Base-by-base conservation (phyloP, 1,140 invertebrate species). In the Neodiprion pinetum region DNA sequence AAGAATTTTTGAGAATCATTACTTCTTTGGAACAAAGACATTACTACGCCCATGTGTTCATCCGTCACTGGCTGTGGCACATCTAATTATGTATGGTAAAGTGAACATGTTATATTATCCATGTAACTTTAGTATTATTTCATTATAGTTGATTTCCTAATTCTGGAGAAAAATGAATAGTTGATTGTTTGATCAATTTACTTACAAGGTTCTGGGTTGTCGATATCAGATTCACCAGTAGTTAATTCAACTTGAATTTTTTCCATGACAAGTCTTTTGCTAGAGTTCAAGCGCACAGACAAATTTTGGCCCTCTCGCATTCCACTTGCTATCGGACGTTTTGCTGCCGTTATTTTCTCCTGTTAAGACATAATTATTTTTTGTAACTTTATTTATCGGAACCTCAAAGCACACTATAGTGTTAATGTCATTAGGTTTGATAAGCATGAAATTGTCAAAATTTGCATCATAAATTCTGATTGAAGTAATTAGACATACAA, bases 1-100 rank as follows among this genome's bases (percentile, higher is more conserved):
- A 89, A 77, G 80, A 89, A 89, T 77, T 88, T 87, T 75, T 86
- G 88, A 77, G 83, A 88, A 69, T 88, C 79, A 72, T 88, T 81
- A 70, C 81, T 85, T 72, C 82, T 82, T 83, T 89, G 85, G 73
- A 89, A 89, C 50, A 89, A 81, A 17, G 88, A 89, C 80, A 86
- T 88, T 8, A 88, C 84, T 23, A 89, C 81, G 23, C 83, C 83
- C 78, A 87, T 83, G 61, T 88, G 84, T 48, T 89, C 87, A n/a
- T 87, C 85, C 14, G 80, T 83, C 61, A 85, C 81, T 61, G 83
- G 71, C 40, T 83, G 76, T 68, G 76, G 74, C 71, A 82, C 70
- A 73, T 84, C 85, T 87, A 75, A 75, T 72, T 47, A 21, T 69
- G 21, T 10, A 69, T 14, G 23, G 40, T 23, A 23, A 23, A 69